These are phyloP conservation scores for Monarcha castaneiventris DNA, from an alignment of 2,113 vertebrate species.

Conservation along the genomic window DNA sequence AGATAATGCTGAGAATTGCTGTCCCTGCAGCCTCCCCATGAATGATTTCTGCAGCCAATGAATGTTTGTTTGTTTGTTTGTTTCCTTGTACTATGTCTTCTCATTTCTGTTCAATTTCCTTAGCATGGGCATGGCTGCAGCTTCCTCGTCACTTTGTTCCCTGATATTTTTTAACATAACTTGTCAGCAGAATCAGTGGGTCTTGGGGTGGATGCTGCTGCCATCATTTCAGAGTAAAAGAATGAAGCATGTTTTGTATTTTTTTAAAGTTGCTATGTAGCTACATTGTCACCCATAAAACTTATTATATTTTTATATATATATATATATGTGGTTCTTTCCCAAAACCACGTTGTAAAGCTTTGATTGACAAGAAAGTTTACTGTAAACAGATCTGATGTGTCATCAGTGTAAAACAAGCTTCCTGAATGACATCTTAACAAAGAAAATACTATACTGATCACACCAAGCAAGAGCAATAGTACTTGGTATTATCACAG, in stretches of 20 bases:
- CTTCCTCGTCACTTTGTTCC: neutral
- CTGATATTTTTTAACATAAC: neutral
- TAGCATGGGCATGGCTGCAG: neutral
- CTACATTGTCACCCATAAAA: slow-evolving; percentile 23
- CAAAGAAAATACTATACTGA: neutral
- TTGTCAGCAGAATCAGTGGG: neutral
- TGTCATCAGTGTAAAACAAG: slow-evolving; percentile 27
- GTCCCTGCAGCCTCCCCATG: neutral
- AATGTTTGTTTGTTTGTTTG: neutral
- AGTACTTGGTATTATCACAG: neutral
- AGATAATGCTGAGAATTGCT: neutral
- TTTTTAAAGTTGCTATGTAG: neutral
- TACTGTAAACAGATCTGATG: slow-evolving; percentile 29
- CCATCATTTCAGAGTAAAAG: neutral
- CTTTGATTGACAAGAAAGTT: slow-evolving; percentile 58
- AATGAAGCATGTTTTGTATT: neutral
- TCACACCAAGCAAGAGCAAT: neutral
- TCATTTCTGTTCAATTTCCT: neutral
- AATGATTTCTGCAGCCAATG: neutral
- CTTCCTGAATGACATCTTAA: slow-evolving; percentile 21
- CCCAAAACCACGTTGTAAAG: neutral
- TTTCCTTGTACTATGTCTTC: neutral
- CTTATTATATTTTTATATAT: neutral
- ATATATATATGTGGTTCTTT: neutral
- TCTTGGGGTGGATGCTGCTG: neutral